A percentile compares a stretch with the other conserved stretches of the same genome.
Evolutionary conservation across 2,113 vertebrate genomes (phyloP).

Genomic region (Dendropsophus ebraccatus): DNA sequence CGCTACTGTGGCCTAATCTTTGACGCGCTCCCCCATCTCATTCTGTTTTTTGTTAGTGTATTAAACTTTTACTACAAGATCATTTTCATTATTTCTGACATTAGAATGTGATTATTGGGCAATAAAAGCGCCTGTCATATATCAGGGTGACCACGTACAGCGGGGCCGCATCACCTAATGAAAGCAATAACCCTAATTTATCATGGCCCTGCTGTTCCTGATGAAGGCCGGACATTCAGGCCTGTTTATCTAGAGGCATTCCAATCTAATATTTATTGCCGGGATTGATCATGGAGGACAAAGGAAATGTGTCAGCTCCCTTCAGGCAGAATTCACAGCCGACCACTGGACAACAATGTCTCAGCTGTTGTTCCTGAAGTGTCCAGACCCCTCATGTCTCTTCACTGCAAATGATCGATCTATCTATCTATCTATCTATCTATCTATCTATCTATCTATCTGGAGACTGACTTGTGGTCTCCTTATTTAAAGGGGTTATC

Average conservation of each 20-base stretch:
- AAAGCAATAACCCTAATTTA: slow-evolving; percentile 40
- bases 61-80: slow-evolving; percentile 29
- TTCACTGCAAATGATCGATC: background rate
- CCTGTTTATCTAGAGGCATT: slow-evolving; percentile 51
- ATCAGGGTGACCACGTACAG: slow-evolving; percentile 34
- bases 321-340: slow-evolving; percentile 2
- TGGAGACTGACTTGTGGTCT: background rate
- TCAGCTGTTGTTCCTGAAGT: background rate
- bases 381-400: background rate
- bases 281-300: slow-evolving; percentile 37
- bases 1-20: background rate
- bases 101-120: slow-evolving; percentile 21
- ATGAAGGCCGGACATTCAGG: slow-evolving; percentile 11
- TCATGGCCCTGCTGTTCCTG: slow-evolving; percentile 9
- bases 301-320: slow-evolving; percentile 37
- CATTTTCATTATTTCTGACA: slow-evolving; percentile 38
- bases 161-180: slow-evolving; percentile 24
- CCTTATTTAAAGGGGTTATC: too few species aligned
- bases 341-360: background rate
- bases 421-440: background rate
- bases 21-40: background rate
- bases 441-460: background rate
- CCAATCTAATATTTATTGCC: slow-evolving; percentile 49
- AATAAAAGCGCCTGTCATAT: slow-evolving; percentile 3
- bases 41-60: slow-evolving; percentile 15